These are phyloP conservation scores for Gopherus flavomarginatus DNA, from an alignment of 2,113 vertebrate species.

Conservation along the genomic window DNA sequence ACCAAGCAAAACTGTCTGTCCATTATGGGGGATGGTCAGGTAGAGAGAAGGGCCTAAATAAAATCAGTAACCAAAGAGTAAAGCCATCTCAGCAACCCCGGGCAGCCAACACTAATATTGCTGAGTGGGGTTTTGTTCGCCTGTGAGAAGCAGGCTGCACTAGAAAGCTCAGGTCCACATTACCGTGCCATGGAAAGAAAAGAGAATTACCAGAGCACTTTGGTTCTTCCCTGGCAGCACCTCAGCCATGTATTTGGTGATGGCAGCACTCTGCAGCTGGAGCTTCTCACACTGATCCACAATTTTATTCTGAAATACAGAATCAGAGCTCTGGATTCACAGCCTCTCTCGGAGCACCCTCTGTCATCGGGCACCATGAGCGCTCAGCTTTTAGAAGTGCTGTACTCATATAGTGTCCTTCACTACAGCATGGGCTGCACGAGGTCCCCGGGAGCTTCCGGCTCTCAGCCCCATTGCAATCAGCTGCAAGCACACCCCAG, in stretches of 20 bases:
- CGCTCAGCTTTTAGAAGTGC: too few relatives aligned
- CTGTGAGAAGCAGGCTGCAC: rapidly evolving
- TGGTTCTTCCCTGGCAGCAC: constrained; percentile 87
- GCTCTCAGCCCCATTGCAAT: not conserved
- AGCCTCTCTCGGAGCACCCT: not conserved
- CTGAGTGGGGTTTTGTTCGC: rapidly evolving
- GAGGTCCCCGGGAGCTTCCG: not conserved
- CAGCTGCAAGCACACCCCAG: not conserved
- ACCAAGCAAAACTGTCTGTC: not conserved
- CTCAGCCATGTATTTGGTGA: constrained; percentile 84
- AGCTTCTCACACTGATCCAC: constrained; percentile 94
- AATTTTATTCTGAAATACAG: constrained; percentile 83
- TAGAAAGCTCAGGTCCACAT: rapidly evolving
- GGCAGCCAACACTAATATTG: not conserved
- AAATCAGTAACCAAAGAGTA: not conserved
- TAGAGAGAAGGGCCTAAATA: not conserved
- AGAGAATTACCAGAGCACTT: constrained; percentile 82
- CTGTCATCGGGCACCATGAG: too few relatives aligned
- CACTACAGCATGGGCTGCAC: not conserved
- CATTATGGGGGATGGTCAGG: not conserved
- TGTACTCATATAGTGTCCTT: not conserved
- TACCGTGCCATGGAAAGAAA: rapidly evolving
- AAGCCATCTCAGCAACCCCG: not conserved
- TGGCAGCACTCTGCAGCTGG: constrained; percentile 89
- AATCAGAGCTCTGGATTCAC: rapidly evolving